These are phyloP conservation scores for Ochotona princeps DNA, from an alignment of 2,113 vertebrate genomes.

Conservation along the genomic window DNA sequence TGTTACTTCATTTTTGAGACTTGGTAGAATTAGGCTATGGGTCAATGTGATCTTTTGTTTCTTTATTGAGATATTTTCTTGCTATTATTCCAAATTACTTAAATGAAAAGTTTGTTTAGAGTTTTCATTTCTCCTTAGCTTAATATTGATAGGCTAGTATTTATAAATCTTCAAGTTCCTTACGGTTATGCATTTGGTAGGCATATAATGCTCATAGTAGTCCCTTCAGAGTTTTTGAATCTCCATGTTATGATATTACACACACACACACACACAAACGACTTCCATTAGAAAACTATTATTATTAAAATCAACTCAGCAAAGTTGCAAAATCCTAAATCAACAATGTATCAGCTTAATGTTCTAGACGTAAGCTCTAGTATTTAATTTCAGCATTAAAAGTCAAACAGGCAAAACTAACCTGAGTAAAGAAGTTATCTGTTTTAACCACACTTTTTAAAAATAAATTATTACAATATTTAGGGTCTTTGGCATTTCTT, in stretches of 20 bases:
- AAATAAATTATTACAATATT: neutral
- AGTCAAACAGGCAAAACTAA: neutral
- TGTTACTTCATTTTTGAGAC: neutral
- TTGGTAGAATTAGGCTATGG: neutral
- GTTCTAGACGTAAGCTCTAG: neutral
- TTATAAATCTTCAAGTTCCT: neutral
- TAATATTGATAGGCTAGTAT: neutral
- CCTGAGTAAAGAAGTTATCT: neutral
- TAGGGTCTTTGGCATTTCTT: neutral
- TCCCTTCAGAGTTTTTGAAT: neutral
- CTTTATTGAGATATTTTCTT: neutral
- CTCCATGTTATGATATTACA: neutral
- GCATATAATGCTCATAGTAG: neutral
- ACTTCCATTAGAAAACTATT: neutral
- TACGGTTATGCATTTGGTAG: neutral
- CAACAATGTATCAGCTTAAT: neutral
- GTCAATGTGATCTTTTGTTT: neutral
- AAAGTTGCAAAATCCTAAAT: neutral
- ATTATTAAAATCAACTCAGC: neutral
- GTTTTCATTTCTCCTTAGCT: neutral
- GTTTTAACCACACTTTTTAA: neutral
- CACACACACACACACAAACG: too few species aligned
- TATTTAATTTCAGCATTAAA: constrained; percentile 14
- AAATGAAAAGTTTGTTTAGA: neutral
- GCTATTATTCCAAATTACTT: neutral